Conservation (phyloP, 2,888 invertebrate genomes). For the Octodonta nipae region DNA sequence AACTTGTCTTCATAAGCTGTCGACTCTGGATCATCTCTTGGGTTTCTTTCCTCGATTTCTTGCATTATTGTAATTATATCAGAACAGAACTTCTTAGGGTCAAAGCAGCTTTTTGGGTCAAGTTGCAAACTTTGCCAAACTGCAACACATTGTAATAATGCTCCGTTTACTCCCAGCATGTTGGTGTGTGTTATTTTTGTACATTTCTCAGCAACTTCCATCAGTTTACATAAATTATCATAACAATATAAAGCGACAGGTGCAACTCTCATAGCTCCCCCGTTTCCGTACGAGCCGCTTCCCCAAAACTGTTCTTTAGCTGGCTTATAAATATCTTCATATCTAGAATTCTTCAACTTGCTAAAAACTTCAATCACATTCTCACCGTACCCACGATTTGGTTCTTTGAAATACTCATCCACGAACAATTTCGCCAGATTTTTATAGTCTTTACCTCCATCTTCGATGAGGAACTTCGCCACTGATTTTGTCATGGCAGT, state of each 20-base stretch:
- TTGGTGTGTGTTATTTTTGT: constrained; percentile 52
- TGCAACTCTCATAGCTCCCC: constrained; percentile 59
- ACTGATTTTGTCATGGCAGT: constrained; percentile 55
- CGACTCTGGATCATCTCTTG: constrained; percentile 27
- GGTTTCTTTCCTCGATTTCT: constrained; percentile 32
- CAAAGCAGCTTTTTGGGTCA: constrained; percentile 35
- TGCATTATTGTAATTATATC: constrained; percentile 42
- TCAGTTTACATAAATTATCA: constrained; percentile 36
- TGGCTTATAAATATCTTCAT: constrained; percentile 46
- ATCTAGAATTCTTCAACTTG: constrained; percentile 41
- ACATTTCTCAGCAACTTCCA: constrained; percentile 38
- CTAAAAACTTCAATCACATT: constrained; percentile 44
- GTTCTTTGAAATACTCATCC: constrained; percentile 46
- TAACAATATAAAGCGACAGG: constrained; percentile 51
- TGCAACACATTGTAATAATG: constrained; percentile 45
- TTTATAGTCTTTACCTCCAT: constrained; percentile 38
- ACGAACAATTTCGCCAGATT: constrained; percentile 52
- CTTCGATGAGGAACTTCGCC: constrained; percentile 45
- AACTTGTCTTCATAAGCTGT: constrained; percentile 36
- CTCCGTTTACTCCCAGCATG: constrained; percentile 42
- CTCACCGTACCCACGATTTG: constrained; percentile 51
- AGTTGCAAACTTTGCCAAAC: constrained; percentile 41
- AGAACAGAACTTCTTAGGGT: constrained; percentile 38
- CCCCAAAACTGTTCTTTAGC: constrained; percentile 39
- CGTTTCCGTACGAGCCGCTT: constrained; percentile 62